A percentile compares a stretch with the other conserved stretches of the same genome.
phyloP scores from a whole-genome alignment of 1,140 invertebrate species.

The Onthophagus taurus region DNA sequence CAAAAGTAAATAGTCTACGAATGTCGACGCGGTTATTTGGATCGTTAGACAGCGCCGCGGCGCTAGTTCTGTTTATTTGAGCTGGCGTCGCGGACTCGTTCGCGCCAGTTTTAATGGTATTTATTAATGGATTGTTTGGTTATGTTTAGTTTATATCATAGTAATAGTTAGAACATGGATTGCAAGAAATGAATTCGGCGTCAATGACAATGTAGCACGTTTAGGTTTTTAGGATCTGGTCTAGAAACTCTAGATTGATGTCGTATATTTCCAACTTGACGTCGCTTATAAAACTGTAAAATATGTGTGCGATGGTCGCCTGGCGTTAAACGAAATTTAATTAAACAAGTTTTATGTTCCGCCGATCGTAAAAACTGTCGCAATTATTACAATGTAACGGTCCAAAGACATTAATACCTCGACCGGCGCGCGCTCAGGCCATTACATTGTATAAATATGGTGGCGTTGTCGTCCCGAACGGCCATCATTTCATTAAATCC shows the following conservation, averaged over 20 bases:
- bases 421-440: too few species aligned
- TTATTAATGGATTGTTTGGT: slow-evolving; percentile 36
- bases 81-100: slow-evolving; percentile 32
- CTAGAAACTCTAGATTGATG: too few species aligned
- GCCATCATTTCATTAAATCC: too few species aligned
- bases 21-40: slow-evolving; percentile 26
- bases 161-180: too few species aligned
- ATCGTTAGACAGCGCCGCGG: slow-evolving; percentile 13
- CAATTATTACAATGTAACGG: slow-evolving; percentile 33
- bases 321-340: slow-evolving; percentile 36
- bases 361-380: slow-evolving; percentile 29
- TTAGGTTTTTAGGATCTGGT: too few species aligned
- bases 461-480: too few species aligned
- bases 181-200: too few species aligned
- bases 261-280: too few species aligned
- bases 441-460: too few species aligned
- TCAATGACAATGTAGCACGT: too few species aligned
- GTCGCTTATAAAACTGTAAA: too few species aligned
- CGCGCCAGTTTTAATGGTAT: slow-evolving; percentile 30
- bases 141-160: slow-evolving; percentile 28
- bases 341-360: slow-evolving; percentile 34
- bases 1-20: slow-evolving; percentile 32
- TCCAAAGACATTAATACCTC: slow-evolving; percentile 29
- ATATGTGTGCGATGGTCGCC: too few species aligned
- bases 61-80: slow-evolving; percentile 32